A percentile compares a stretch with the other conserved stretches of the same genome.
Conservation (phyloP, 2,797 vertebrate genomes). For the Poeciliopsis turneri region DNA sequence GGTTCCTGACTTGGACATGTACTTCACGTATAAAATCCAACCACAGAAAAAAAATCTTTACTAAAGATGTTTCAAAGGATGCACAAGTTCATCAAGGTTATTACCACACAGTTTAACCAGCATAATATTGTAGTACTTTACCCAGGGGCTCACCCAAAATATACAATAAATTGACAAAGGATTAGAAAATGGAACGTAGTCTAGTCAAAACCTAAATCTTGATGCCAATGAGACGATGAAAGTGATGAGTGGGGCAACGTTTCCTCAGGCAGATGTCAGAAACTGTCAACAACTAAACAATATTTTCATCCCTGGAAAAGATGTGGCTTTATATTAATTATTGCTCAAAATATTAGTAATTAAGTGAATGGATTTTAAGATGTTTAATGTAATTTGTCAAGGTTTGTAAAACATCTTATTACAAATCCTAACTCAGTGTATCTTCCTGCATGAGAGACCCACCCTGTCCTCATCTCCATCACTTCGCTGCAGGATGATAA, state of each 20-base stretch:
- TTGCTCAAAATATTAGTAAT: neutral
- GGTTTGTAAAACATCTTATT: neutral
- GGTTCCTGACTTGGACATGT: constrained; percentile 8
- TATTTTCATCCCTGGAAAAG: neutral
- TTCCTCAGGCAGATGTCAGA: neutral
- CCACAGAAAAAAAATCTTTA: neutral
- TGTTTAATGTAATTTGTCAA: neutral
- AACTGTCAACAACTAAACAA: neutral
- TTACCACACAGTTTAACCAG: neutral
- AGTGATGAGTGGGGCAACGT: neutral
- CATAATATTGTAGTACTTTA: neutral
- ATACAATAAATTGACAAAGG: neutral
- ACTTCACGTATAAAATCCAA: constrained; percentile 12
- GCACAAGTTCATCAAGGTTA: neutral
- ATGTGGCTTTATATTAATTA: neutral
- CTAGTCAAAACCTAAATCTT: neutral
- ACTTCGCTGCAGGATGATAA: constrained; percentile 12
- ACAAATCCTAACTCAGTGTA: neutral
- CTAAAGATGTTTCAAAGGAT: neutral
- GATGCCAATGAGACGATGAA: neutral
- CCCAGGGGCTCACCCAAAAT: too few relatives aligned
- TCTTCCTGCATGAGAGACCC: constrained; percentile 1
- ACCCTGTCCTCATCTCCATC: constrained; percentile 10
- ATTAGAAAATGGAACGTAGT: neutral
- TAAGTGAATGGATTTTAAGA: neutral